Base-by-base conservation (phyloP, 2,797 vertebrate species). In the Karalla daura region DNA sequence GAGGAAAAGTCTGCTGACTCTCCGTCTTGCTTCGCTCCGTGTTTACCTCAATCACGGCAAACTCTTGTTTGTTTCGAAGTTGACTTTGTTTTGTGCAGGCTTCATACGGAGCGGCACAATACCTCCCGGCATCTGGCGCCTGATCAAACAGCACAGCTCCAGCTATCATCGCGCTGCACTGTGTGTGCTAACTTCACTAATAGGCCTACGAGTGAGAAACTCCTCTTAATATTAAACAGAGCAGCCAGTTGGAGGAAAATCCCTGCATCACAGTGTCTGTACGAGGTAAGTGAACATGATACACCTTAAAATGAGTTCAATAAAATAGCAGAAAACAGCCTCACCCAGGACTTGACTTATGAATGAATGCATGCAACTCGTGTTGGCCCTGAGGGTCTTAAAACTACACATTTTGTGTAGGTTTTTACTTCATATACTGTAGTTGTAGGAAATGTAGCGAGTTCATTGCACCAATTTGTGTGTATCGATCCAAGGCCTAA, bases 31-130 rank as follows among this genome's bases (percentile, higher is more conserved):
- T 52, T 52, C 33, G 35, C 24, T 49, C 46, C 15, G 27, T 50
- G 46, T 61, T 75, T 66, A 58, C 74, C 64, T 65, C 70, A 61
- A 62, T 68, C 67, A 21, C 6, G 24, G 41, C 39, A 41, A 72
- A 69, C 53, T 76, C 58, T 39, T 62, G 70, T 79, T 81, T 81
- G 59, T 78, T 84, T 77, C 74, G 52, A 65, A 78, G 74, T 55
- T 17, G 10, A 50, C 68, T 73, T 71, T 84, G 68, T 82, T 69
- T 64, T 58, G 66, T 71, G 65, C 74, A 51, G 14, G 73, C 51
- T 46, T 78, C 74, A 78, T 28, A 78, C 79, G n/a, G 55, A 63
- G 79, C 52, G 49, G 63, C 82, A 78, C 41, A 74, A 74, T 44
- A 81, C 52, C 77, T 86, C 63, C 37, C 18, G 55, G 79, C 84